Percentiles rank a stretch among this genome's conserved stretches.
These are phyloP conservation scores for Lamproptera curius DNA, from an alignment of 2,888 invertebrate genomes.

Conservation along the genomic window DNA sequence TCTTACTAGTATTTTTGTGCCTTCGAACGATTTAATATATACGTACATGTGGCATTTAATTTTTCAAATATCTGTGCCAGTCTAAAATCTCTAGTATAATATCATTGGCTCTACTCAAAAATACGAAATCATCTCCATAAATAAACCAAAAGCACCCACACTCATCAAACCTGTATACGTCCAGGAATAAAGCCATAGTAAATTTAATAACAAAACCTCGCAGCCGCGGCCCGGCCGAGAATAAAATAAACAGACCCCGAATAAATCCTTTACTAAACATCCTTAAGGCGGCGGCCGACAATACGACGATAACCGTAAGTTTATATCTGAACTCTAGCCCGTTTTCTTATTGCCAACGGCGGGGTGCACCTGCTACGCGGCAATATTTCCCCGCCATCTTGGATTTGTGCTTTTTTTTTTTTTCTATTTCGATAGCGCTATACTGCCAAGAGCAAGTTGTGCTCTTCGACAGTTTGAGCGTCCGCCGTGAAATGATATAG, in stretches of 20 bases:
- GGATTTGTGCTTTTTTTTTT: conserved; percentile 30
- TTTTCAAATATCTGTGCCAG: too few relatives aligned
- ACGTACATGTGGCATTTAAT: too few relatives aligned
- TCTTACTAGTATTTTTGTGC: too few relatives aligned
- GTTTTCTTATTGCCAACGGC: conserved; percentile 41
- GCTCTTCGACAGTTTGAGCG: background rate
- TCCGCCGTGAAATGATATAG: conserved; percentile 1
- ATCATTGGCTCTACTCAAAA: too few relatives aligned
- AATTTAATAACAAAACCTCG: conserved; percentile 16
- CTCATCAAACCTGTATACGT: background rate
- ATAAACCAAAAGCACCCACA: too few relatives aligned
- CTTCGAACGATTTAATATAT: too few relatives aligned
- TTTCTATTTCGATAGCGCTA: conserved; percentile 33
- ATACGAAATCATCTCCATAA: too few relatives aligned
- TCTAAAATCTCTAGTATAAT: too few relatives aligned
- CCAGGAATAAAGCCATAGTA: conserved; percentile 3
- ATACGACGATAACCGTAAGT: conserved; percentile 42
- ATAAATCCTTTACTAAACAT: conserved; percentile 24
- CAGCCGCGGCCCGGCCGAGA: conserved; percentile 9
- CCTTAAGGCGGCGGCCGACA: conserved; percentile 34
- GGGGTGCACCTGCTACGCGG: conserved; percentile 56
- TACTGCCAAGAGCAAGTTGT: conserved; percentile 17
- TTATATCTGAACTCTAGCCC: conserved; percentile 31
- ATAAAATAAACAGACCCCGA: conserved; percentile 23
- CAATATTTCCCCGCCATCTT: conserved; percentile 52